These are phyloP conservation scores for Trichechus manatus DNA, from an alignment of 2,113 vertebrate species.

Conservation along the genomic window DNA sequence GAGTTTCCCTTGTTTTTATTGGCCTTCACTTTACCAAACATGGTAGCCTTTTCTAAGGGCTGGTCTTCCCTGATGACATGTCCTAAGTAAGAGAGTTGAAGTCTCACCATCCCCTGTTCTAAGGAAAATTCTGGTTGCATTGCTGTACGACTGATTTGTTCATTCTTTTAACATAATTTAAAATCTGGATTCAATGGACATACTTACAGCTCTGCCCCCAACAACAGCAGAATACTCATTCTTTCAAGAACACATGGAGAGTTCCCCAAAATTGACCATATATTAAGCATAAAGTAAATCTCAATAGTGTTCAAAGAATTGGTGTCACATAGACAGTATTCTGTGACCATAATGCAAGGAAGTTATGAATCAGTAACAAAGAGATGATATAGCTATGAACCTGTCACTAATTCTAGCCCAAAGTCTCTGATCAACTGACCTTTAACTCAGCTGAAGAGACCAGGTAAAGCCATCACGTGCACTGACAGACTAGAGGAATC, in stretches of 20 bases:
- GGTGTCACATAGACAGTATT: rapidly evolving
- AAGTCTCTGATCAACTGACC: background rate
- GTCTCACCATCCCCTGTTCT: background rate
- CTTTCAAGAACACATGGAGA: background rate
- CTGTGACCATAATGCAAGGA: background rate
- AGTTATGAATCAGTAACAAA: background rate
- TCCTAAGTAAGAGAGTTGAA: no score
- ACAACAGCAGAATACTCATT: background rate
- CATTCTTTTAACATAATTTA: background rate
- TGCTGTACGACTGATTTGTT: background rate
- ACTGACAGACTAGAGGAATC: no score
- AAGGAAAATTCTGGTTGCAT: background rate
- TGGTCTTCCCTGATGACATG: no score
- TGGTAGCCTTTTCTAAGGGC: background rate
- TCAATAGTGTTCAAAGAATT: background rate
- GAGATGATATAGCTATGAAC: background rate
- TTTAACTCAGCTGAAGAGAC: background rate
- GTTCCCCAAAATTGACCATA: background rate
- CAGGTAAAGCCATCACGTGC: background rate
- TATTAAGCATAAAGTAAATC: background rate
- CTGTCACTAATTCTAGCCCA: background rate
- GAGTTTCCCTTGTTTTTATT: background rate
- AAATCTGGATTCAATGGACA: no score
- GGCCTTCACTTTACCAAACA: background rate
- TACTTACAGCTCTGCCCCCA: no score